Conservation (phyloP, 2,113 vertebrate genomes). For the Takifugu flavidus region DNA sequence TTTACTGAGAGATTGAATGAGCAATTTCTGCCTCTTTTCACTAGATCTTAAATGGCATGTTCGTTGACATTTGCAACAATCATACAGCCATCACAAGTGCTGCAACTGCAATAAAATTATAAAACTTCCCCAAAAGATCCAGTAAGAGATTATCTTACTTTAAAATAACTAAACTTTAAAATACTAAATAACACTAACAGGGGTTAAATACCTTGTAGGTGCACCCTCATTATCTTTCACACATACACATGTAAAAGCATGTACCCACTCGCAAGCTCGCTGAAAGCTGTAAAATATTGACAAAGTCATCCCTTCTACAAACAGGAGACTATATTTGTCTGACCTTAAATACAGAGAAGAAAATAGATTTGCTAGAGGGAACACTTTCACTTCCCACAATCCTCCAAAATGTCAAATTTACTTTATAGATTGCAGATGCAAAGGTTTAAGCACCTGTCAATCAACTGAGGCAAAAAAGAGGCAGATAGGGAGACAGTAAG, state of each 20-base stretch:
- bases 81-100: neutral
- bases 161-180: no score
- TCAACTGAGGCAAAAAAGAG: slow-evolving; percentile 35
- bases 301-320: slow-evolving; percentile 14
- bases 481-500: no score
- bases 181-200: no score
- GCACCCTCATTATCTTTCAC: no score
- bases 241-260: neutral
- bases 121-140: neutral
- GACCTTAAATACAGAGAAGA: slow-evolving; percentile 46
- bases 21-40: slow-evolving; percentile 30
- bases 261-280: neutral
- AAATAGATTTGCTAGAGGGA: slow-evolving; percentile 50
- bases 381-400: slow-evolving; percentile 52
- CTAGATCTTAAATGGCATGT: slow-evolving; percentile 43
- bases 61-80: slow-evolving; percentile 24
- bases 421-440: slow-evolving; percentile 41
- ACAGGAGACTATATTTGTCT: slow-evolving; percentile 51
- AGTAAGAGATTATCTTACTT: neutral
- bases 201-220: no score
- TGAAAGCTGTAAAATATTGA: slow-evolving; percentile 23
- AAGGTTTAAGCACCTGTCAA: slow-evolving; percentile 18
- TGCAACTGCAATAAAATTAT: neutral
- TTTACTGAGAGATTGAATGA: slow-evolving; percentile 41
- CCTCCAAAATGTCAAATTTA: slow-evolving; percentile 59